Base-by-base conservation (phyloP, 2,113 vertebrate genomes). In the Centropus unirufus region DNA sequence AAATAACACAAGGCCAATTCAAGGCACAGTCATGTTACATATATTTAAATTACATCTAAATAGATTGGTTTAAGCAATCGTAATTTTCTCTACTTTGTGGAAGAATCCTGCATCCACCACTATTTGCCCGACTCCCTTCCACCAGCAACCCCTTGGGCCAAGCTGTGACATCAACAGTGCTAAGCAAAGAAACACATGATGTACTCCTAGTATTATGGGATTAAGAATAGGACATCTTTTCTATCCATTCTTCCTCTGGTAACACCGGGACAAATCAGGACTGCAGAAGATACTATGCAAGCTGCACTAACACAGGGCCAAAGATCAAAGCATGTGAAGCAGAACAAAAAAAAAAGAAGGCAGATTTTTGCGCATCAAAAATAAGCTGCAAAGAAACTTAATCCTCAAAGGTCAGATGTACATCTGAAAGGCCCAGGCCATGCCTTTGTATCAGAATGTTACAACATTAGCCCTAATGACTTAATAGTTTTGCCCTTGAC, bases 381-480 rank as follows among this genome's bases (percentile, higher is more conserved):
- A 94, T 89, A 95, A 96, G 72, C 87, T 94, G 95, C 4, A 2
- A 95, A 92, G 96, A 95, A 96, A 97, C 72, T 74, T 94, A 96
- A 97, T 96, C 96, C 63, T 55, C 67, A 81, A 78, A 96, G 94
- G 96, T 96, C 96, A 97, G 90, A 93, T 54, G 81, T 76, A 72
- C 91, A 91, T 80, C 78, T 83, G 79, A 93, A 96, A 97, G 88
- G 78, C 51, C 87, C 80, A 88, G 73, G 93, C 78, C 58, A 8
- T 32, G 32, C 54, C 73, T 94, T 93, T 96, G 91, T 96, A 95
- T 96, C 74, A 92, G 86, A 94, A 92, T 89, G 89, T 90, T 93
- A 95, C 90, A 96, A 98, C 97, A 95, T 91, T 91, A 95, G 87
- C 83, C 72, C 76, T 95, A 95, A 97, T 89, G 78, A 95, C 94